Conservation (phyloP, 1,140 invertebrate species). For the Eurosta solidaginis region DNA sequence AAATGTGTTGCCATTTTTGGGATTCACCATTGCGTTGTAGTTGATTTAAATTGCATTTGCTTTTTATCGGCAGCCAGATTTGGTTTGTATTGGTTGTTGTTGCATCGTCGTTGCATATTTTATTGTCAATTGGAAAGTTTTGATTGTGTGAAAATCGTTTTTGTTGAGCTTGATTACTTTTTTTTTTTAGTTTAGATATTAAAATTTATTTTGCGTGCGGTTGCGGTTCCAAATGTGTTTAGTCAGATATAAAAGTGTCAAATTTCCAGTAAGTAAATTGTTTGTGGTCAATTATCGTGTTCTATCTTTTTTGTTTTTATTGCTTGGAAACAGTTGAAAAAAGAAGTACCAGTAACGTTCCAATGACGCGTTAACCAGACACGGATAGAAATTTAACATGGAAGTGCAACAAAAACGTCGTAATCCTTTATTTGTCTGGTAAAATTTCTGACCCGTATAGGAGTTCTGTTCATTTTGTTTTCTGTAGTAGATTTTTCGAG, state of each 20-base stretch:
- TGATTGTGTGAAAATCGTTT: not conserved
- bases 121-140: constrained; percentile 28
- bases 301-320: not conserved
- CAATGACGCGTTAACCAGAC: too few relatives aligned
- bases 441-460: too few relatives aligned
- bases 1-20: not conserved
- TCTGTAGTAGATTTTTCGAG: too few relatives aligned
- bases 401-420: too few relatives aligned
- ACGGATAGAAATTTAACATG: too few relatives aligned
- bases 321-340: too few relatives aligned
- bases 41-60: not conserved
- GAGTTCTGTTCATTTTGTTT: too few relatives aligned
- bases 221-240: not conserved
- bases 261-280: not conserved
- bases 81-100: not conserved
- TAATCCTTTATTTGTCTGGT: too few relatives aligned
- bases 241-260: not conserved
- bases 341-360: too few relatives aligned
- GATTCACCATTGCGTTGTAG: not conserved
- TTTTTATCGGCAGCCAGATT: too few relatives aligned
- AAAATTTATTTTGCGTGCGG: not conserved
- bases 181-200: not conserved
- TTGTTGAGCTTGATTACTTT: not conserved
- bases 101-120: not conserved
- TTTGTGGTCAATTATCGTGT: not conserved